Base-by-base conservation (phyloP, 2,797 vertebrate genomes). In the Taenioides sp. region DNA sequence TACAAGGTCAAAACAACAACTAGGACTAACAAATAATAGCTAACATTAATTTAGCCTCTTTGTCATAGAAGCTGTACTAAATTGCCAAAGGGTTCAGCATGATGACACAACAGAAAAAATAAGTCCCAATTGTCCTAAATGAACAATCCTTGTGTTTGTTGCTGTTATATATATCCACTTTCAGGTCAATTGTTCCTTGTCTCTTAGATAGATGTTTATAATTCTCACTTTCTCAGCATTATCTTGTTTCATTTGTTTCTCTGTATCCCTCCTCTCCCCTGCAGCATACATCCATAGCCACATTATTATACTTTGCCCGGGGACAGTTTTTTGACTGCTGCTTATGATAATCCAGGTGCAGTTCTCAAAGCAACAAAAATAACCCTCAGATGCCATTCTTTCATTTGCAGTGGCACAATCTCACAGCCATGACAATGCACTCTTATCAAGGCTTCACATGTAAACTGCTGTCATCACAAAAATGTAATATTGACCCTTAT, bases 21-120 rank as follows among this genome's bases (percentile, higher is more conserved):
- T 34, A 17, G 37, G 58, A 23, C 60, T 31, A 43, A 74, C n/a
- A 20, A 67, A 34, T 55, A 40, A 57, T 23, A 37, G 55, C 37
- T 40, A 63, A 62, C 10, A 17, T 25, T 50, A 76, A 31, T 52
- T 18, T 27, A 49, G 23, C 5, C 49, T 66, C 47, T 31, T 43
- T 60, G 17, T 67, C 22, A n/a, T 16, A 28, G 52, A 22, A 27
- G 52, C 12, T 6, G 65, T 34, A 68, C 18, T 23, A 65, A n/a
- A 54, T 31, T 31, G 50, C 65, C 61, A 70, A 64, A 78, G 64
- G 66, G 69, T 31, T 7, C 28, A 71, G 49, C 72, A 65, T 60
- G 49, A 65, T 77, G 77, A 81, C 54, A 67, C 77, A 75, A 80
- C 64, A 75, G 52, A 71, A 70, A 72, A 17, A 70, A 59, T 49